Conservation (phyloP, 2,113 vertebrate genomes). For the Sardina pilchardus region DNA sequence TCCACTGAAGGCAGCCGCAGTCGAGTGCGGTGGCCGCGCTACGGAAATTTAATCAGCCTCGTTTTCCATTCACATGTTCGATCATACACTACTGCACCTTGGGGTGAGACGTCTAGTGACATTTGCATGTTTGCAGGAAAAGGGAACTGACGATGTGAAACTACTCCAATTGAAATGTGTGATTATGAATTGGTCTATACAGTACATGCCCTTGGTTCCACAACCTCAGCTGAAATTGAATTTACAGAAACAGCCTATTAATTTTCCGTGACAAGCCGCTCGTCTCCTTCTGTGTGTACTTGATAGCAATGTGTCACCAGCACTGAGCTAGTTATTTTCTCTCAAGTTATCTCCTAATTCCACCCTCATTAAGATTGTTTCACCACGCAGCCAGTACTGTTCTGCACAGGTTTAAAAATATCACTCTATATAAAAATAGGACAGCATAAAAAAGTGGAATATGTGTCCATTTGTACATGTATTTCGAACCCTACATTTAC, state of each 20-base stretch:
- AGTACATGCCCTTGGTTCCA: not conserved
- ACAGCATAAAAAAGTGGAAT: not conserved
- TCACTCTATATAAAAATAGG: constrained; percentile 32
- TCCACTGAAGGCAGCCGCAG: constrained; percentile 35
- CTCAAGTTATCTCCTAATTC: constrained; percentile 47
- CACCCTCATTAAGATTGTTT: constrained; percentile 58
- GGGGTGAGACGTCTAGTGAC: not conserved
- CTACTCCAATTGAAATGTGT: not conserved
- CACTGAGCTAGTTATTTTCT: constrained; percentile 28
- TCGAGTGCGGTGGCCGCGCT: not conserved
- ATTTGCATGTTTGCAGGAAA: not conserved
- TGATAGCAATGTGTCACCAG: not conserved
- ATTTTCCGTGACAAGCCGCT: constrained; percentile 1
- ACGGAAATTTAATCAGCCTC: constrained; percentile 4
- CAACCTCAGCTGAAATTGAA: not conserved
- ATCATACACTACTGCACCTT: not conserved
- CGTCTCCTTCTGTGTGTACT: not conserved
- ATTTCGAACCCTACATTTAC: not conserved
- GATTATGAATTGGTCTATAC: not conserved
- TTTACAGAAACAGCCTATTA: not conserved
- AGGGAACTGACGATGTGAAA: not conserved
- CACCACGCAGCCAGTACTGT: constrained; percentile 35
- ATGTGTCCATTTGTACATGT: not conserved
- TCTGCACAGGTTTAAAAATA: constrained; percentile 48
- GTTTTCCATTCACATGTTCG: not conserved